These are phyloP conservation scores for Dendroctonus ponderosae DNA, from an alignment of 1,140 invertebrate genomes.

Conservation along the genomic window DNA sequence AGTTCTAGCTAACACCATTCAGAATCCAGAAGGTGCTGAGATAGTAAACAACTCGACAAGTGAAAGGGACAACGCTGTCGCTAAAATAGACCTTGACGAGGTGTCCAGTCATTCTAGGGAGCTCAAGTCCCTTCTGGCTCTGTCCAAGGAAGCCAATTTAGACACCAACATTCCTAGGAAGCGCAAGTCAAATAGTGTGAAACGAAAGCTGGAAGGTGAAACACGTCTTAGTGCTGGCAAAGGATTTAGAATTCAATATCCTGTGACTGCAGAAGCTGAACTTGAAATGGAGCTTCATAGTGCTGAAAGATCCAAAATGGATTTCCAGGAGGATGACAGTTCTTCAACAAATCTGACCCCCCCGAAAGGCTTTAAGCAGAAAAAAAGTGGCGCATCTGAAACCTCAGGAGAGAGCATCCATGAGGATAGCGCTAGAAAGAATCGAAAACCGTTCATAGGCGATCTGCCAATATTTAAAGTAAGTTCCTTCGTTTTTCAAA, in stretches of 20 bases:
- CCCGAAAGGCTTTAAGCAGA: slow-evolving; percentile 18
- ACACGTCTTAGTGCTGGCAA: slow-evolving; percentile 3
- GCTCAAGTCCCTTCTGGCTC: slow-evolving; percentile 43
- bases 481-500: slow-evolving; percentile 6
- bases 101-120: slow-evolving; percentile 36
- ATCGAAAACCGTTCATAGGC: slow-evolving; percentile 22
- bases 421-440: slow-evolving; percentile 33
- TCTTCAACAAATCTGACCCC: not conserved
- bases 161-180: slow-evolving; percentile 46
- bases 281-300: slow-evolving; percentile 32
- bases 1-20: slow-evolving; percentile 3
- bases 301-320: slow-evolving; percentile 14
- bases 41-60: slow-evolving; percentile 22
- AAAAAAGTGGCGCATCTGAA: slow-evolving; percentile 27
- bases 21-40: slow-evolving; percentile 14
- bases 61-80: slow-evolving; percentile 17
- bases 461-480: slow-evolving; percentile 33
- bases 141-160: slow-evolving; percentile 48
- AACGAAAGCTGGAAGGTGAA: slow-evolving; percentile 19
- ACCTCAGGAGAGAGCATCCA: slow-evolving; percentile 19
- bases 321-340: slow-evolving; percentile 18
- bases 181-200: slow-evolving; percentile 33
- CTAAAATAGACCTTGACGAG: slow-evolving; percentile 14
- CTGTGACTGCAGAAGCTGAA: slow-evolving; percentile 43
- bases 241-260: slow-evolving; percentile 28